Conservation (phyloP, 64 coral and sea anemone species). For the Actinia equina region DNA sequence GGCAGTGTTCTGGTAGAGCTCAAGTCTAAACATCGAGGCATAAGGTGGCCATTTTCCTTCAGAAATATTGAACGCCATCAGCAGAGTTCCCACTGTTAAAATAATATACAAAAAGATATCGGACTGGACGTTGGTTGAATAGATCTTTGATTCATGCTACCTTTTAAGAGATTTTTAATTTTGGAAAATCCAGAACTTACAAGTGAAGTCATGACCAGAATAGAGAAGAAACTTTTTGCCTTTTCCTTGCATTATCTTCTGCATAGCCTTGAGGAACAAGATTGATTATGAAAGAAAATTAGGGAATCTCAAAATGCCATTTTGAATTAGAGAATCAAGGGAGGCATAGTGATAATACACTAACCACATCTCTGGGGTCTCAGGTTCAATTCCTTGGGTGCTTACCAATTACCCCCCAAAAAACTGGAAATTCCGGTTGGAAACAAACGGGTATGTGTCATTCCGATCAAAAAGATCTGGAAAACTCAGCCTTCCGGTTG, state of each 20-base stretch:
- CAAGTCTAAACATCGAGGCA: constrained; percentile 69
- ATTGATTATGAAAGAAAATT: not conserved
- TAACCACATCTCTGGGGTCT: too few relatives aligned
- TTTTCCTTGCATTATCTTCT: constrained; percentile 31
- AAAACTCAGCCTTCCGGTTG: too few relatives aligned
- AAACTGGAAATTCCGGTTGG: too few relatives aligned
- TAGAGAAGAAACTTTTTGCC: constrained; percentile 67
- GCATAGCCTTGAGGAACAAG: constrained; percentile 37
- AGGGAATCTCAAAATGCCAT: too few relatives aligned
- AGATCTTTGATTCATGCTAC: too few relatives aligned
- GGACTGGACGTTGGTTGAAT: not conserved
- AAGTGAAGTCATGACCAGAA: constrained; percentile 83
- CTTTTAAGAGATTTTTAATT: not conserved
- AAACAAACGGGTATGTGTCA: too few relatives aligned
- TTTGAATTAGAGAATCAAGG: too few relatives aligned
- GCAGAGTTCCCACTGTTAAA: constrained; percentile 17
- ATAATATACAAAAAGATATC: not conserved
- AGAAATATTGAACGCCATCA: constrained; percentile 70
- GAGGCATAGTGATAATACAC: not conserved
- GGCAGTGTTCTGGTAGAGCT: constrained; percentile 47
- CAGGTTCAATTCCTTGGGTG: too few relatives aligned
- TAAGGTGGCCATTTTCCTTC: constrained; percentile 75
- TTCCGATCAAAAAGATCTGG: too few relatives aligned
- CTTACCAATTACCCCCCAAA: too few relatives aligned
- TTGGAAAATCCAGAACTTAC: constrained; percentile 10